phyloP scores from a whole-genome alignment of 1,140 invertebrate genomes.

The Belonocnema kinseyi region DNA sequence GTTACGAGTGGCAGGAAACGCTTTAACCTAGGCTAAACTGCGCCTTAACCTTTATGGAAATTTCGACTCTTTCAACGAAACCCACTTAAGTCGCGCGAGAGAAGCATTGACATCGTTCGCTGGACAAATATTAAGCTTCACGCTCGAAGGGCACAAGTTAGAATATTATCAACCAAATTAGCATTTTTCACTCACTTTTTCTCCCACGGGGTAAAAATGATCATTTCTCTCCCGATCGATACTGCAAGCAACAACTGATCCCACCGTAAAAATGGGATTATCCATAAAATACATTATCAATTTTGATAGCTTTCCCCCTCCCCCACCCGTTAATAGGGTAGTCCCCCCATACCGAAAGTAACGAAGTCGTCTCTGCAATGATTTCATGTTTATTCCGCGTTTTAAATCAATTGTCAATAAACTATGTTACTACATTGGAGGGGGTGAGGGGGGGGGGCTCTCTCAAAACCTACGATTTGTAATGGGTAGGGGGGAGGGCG shows the following conservation, averaged over 20 bases:
- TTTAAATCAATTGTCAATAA: too few relatives aligned
- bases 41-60: constrained; percentile 53
- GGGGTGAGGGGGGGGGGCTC: too few relatives aligned
- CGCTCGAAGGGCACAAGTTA: neutral
- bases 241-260: neutral
- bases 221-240: neutral
- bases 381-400: too few relatives aligned
- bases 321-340: too few relatives aligned
- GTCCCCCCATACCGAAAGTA: too few relatives aligned
- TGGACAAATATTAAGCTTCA: constrained; percentile 15
- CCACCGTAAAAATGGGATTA: too few relatives aligned
- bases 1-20: constrained; percentile 37
- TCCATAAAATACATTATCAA: too few relatives aligned
- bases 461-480: too few relatives aligned
- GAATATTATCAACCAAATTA: constrained; percentile 20
- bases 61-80: constrained; percentile 36
- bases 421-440: too few relatives aligned
- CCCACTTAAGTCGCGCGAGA: constrained; percentile 11
- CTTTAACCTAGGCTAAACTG: constrained; percentile 32
- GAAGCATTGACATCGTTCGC: constrained; percentile 15
- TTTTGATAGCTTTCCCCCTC: too few relatives aligned
- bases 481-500: too few relatives aligned
- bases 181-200: neutral
- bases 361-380: too few relatives aligned
- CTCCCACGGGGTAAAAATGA: neutral